Percentiles rank a stretch among this genome's conserved stretches.
Evolutionary conservation across 2,113 vertebrate species (phyloP).

Genomic region (Canis aureus): DNA sequence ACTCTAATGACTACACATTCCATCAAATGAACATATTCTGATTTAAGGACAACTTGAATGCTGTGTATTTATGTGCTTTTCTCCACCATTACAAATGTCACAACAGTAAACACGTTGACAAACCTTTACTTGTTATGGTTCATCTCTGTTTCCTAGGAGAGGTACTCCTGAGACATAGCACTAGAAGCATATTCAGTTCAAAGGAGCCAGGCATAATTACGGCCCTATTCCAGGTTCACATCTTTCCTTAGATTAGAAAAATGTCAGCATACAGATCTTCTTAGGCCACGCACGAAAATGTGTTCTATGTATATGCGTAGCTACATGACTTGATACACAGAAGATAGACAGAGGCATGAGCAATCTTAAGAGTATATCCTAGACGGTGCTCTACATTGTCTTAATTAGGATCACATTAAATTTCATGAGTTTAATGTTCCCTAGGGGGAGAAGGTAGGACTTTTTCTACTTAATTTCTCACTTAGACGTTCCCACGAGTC

Average conservation of each 20-base stretch:
- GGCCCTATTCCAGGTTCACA: background rate
- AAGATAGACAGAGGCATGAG: background rate
- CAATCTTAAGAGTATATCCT: background rate
- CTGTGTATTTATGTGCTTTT: background rate
- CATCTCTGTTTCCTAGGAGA: constrained; percentile 46
- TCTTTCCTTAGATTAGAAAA: constrained; percentile 65
- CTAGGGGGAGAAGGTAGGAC: background rate
- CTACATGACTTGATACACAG: background rate
- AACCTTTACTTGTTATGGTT: background rate
- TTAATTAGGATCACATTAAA: constrained; percentile 41
- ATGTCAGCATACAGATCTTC: background rate
- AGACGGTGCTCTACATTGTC: background rate
- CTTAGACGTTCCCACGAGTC: constrained; percentile 54
- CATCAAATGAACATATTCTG: background rate
- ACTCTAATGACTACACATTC: background rate
- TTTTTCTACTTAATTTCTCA: constrained; percentile 60
- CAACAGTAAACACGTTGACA: background rate
- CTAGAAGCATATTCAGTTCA: background rate
- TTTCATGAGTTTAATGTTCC: constrained; percentile 43
- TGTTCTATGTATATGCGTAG: background rate
- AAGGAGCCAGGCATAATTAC: constrained; percentile 19
- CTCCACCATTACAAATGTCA: background rate
- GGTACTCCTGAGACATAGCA: background rate
- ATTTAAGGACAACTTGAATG: constrained; percentile 23
- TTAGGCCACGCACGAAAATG: background rate